These are phyloP conservation scores for Prionailurus bengalensis DNA, from an alignment of 2,113 vertebrate species.

Conservation along the genomic window DNA sequence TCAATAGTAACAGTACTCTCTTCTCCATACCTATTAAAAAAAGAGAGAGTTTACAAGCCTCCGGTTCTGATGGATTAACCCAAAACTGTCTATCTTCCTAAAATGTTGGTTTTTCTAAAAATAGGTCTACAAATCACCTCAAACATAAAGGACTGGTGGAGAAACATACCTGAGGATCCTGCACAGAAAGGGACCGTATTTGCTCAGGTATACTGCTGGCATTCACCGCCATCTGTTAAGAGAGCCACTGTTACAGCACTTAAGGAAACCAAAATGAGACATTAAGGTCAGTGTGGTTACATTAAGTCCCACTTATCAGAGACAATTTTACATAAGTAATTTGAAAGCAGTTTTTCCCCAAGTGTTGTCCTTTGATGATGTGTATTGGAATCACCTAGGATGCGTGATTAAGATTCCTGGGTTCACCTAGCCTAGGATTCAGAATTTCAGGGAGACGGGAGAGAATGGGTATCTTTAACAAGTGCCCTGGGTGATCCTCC, in stretches of 20 bases:
- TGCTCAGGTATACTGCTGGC: constrained; percentile 89
- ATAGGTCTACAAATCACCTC: not conserved
- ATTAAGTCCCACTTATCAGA: not conserved
- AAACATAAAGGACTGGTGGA: not conserved
- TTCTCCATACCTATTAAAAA: not conserved
- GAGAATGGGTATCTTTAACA: not conserved
- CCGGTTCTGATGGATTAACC: not conserved
- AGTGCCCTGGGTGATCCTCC: not conserved
- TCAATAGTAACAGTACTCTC: not conserved
- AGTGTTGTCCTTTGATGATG: not conserved
- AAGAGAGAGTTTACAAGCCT: not conserved
- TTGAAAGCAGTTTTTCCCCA: not conserved
- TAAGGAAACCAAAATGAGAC: not conserved
- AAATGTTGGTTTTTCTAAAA: not conserved
- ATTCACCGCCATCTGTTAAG: constrained; percentile 88
- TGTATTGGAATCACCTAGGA: not conserved
- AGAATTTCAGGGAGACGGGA: constrained; percentile 26
- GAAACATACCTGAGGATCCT: constrained; percentile 90
- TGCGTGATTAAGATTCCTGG: not conserved
- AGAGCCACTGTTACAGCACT: constrained; percentile 58
- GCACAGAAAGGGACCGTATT: constrained; percentile 91
- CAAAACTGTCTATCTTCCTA: not conserved
- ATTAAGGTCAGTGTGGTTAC: not conserved
- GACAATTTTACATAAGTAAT: not conserved
- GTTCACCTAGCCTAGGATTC: not conserved